Evolutionary conservation across 1,140 invertebrate genomes (phyloP).

Genomic region (Brachionus sp.): DNA sequence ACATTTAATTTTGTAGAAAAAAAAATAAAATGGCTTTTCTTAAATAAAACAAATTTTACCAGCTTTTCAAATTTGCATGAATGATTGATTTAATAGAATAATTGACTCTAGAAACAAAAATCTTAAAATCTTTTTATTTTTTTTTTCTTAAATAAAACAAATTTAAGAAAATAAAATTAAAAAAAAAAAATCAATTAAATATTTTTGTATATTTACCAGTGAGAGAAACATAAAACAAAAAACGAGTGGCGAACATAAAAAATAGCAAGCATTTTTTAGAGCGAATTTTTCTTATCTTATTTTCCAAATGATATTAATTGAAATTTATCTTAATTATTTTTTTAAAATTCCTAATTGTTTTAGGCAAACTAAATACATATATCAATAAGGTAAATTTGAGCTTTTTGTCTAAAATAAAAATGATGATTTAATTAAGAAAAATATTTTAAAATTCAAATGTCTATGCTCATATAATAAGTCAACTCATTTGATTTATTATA

Average conservation of each 20-base stretch:
- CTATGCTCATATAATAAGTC: not conserved
- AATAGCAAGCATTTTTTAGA: not conserved
- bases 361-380: not conserved
- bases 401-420: not conserved
- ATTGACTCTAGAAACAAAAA: slow-evolving; percentile 32
- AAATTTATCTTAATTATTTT: slow-evolving; percentile 1
- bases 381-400: slow-evolving; percentile 17
- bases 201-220: not conserved
- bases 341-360: slow-evolving; percentile 30
- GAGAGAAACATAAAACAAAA: slow-evolving; percentile 6
- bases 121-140: slow-evolving; percentile 15
- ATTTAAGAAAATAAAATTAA: not conserved
- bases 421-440: slow-evolving; percentile 32
- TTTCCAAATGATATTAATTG: slow-evolving; percentile 29
- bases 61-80: slow-evolving; percentile 14
- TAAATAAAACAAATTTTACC: not conserved
- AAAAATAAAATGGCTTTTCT: not conserved
- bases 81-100: slow-evolving; percentile 40
- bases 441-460: not conserved
- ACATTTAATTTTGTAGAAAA: not conserved
- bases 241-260: not conserved
- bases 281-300: not conserved
- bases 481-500: slow-evolving; percentile 16
- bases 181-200: slow-evolving; percentile 31
- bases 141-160: slow-evolving; percentile 19